Percentiles rank a stretch among this genome's conserved stretches.
Evolutionary conservation across 2,888 invertebrate genomes (phyloP).

Genomic region (Mesorhabditis belari): DNA sequence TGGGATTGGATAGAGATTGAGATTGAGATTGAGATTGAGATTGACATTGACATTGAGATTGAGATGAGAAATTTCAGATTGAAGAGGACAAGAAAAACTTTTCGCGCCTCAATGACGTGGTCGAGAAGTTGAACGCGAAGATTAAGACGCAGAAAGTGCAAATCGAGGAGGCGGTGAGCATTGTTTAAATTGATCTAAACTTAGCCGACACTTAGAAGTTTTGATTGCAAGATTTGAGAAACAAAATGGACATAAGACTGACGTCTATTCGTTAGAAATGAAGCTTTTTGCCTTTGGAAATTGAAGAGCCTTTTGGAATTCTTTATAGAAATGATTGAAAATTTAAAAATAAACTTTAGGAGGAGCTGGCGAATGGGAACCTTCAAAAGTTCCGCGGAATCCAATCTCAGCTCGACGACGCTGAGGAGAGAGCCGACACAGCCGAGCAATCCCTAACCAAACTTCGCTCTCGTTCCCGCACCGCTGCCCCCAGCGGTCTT

Average conservation of each 20-base stretch:
- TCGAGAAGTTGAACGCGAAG: slow-evolving; percentile 59
- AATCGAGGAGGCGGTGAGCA: slow-evolving; percentile 57
- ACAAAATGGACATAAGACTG: no score
- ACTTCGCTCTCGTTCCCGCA: slow-evolving; percentile 50
- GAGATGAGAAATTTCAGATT: slow-evolving; percentile 51
- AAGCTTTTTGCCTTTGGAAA: no score
- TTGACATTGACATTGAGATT: background rate
- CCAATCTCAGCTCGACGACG: slow-evolving; percentile 58
- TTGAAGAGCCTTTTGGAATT: no score
- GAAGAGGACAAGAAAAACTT: slow-evolving; percentile 60
- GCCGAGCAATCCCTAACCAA: slow-evolving; percentile 57
- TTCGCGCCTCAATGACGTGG: slow-evolving; percentile 56
- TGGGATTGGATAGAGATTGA: no score
- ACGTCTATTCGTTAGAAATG: no score
- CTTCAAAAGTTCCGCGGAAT: slow-evolving; percentile 59
- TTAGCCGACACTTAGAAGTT: no score
- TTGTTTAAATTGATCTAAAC: no score
- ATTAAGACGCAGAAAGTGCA: slow-evolving; percentile 60
- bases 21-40: no score
- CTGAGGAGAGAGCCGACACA: slow-evolving; percentile 58
- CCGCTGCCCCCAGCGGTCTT: slow-evolving; percentile 19
- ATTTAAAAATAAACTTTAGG: no score
- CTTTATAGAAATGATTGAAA: no score
- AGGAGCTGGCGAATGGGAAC: slow-evolving; percentile 59
- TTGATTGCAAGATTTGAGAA: no score